phyloP scores from a whole-genome alignment of 2,888 invertebrate species.

The Strigamia crassipes region DNA sequence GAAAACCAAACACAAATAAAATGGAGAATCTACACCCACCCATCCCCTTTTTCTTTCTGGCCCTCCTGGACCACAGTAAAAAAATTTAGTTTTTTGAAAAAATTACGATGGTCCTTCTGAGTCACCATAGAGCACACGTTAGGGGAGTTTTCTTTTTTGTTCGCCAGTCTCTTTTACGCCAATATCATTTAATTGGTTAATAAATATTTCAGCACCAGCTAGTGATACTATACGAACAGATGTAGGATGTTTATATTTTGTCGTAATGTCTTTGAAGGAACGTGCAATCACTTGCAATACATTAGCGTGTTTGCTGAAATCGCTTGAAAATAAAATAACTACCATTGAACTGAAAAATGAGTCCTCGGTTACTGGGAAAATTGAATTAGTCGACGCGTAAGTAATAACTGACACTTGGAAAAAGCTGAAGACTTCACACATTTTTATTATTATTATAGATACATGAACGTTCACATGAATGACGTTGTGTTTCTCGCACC shows the following conservation, averaged over 20 bases:
- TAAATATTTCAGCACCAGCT: neutral
- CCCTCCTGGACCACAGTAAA: too few species aligned
- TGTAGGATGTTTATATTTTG: neutral
- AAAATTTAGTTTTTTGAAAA: too few species aligned
- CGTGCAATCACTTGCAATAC: constrained; percentile 35
- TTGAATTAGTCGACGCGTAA: constrained; percentile 44
- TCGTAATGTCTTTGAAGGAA: constrained; percentile 39
- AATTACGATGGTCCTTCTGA: too few species aligned
- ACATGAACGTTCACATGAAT: constrained; percentile 43
- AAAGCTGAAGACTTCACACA: neutral
- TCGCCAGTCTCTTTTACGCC: neutral
- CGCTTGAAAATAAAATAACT: constrained; percentile 1
- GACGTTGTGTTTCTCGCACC: neutral
- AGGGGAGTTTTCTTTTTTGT: neutral
- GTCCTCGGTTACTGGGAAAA: constrained; percentile 13
- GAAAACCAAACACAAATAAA: too few species aligned
- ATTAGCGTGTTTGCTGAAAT: constrained; percentile 14
- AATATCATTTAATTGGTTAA: too few species aligned
- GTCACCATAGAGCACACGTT: too few species aligned
- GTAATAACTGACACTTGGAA: neutral
- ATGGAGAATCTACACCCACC: too few species aligned
- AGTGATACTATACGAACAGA: neutral
- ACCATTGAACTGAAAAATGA: constrained; percentile 44
- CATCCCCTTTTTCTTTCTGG: too few species aligned
- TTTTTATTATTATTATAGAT: constrained; percentile 8